Evolutionary conservation across 2,888 invertebrate genomes (phyloP), one percentile per base, ranked within the genome.

Genomic region (Mythimna pallens): DNA sequence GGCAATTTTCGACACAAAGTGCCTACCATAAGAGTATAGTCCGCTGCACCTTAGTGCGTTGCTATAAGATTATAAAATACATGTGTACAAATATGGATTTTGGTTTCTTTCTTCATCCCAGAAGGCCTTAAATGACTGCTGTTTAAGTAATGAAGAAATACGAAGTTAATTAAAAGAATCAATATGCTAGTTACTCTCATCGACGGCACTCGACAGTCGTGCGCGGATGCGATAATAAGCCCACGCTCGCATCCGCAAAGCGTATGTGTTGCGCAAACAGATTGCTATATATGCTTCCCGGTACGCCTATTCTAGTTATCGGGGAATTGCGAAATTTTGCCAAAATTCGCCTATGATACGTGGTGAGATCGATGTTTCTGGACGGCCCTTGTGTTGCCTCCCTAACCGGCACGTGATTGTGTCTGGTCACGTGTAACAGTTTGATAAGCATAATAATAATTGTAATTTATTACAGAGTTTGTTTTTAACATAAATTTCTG

Each of bases 291-390:
- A 61, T 47, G 82, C 90, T 93, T 93, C 93, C 92, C 76, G 82
- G 79, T 90, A 78, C 80, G 82, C 57, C 93, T 93, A 93, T 90
- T 89, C 91, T 93, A 93, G 94, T 93, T 94, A 94, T 91, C 68
- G 80, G 47, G 80, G 70, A 75, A 80, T 95, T 95, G 95, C 95
- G 94, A 95, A 95, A 95, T 91, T 81, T 92, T 90, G 93, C 93
- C 93, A 93, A 95, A 93, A 89, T 89, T 84, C 79, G 80, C 81
- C 68, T 70, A 64, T 61, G 55, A 14, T 52, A 52, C 14, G 12
- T 43, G 59, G 36, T 12, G 47, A 22, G 22, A 25, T 22, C 30
- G 9, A 36, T 12, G 72, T 14, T 52, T 34, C 59, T 40, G 0
- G 22, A 40, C 10, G 25, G 47, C 25, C 43, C 34, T 63, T 78